Conservation (phyloP, 2,888 invertebrate genomes). For the Melieria crassipennis region DNA sequence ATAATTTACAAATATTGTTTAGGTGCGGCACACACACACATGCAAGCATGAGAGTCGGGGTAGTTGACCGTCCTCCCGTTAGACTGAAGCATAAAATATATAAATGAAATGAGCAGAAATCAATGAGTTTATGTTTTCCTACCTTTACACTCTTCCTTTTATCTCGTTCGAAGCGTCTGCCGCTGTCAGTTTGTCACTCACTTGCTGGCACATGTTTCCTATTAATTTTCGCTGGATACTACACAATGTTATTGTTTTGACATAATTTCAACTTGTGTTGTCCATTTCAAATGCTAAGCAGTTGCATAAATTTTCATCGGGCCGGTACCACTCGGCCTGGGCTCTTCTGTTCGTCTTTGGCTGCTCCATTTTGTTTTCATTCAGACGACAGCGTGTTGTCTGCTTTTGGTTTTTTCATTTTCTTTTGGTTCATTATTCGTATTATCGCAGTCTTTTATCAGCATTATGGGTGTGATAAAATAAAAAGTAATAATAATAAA, state of each 20-base stretch:
- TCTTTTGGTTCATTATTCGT: too few relatives aligned
- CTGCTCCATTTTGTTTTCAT: too few relatives aligned
- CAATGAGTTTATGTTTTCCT: constrained; percentile 1
- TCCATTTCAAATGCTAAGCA: constrained; percentile 52
- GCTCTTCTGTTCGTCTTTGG: too few relatives aligned
- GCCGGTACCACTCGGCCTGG: too few relatives aligned
- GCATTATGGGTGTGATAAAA: too few relatives aligned
- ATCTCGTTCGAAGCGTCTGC: too few relatives aligned
- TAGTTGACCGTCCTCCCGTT: neutral
- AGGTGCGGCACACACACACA: neutral
- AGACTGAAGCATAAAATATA: neutral
- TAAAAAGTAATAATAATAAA: too few relatives aligned
- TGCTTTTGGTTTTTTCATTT: too few relatives aligned
- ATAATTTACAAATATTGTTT: neutral
- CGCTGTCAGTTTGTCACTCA: constrained; percentile 1
- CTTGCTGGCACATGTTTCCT: constrained; percentile 18
- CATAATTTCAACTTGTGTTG: too few relatives aligned
- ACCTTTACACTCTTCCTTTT: neutral
- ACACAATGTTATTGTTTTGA: neutral
- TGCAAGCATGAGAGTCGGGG: neutral
- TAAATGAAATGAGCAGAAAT: neutral
- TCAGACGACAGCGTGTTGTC: too few relatives aligned
- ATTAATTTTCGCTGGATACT: neutral
- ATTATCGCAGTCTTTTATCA: too few relatives aligned
- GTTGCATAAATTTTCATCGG: constrained; percentile 26